Evolutionary conservation across 2,797 vertebrate genomes (phyloP).

Genomic region (Xenentodon cancila): DNA sequence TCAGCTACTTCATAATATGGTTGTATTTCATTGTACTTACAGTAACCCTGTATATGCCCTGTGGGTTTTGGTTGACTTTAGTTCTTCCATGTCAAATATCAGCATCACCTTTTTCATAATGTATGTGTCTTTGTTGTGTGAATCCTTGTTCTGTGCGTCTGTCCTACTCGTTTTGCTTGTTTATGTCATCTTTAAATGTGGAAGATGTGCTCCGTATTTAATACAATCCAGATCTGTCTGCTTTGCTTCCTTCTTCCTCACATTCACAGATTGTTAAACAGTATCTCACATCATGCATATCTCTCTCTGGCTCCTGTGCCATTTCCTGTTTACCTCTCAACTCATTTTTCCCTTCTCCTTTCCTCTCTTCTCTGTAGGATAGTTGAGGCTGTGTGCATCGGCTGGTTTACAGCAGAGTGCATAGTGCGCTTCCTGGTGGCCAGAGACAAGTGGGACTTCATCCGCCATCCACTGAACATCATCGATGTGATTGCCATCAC

Average conservation of each 20-base stretch:
- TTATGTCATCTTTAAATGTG: constrained; percentile 6
- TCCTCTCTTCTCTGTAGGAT: constrained; percentile 84
- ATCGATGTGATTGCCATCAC: constrained; percentile 96
- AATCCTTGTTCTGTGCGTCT: constrained; percentile 41
- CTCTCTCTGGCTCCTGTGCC: constrained; percentile 32
- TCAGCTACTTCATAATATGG: constrained; percentile 42
- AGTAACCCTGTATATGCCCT: constrained; percentile 32
- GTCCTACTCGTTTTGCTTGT: constrained; percentile 22
- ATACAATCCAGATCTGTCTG: constrained; percentile 19
- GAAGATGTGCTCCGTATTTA: constrained; percentile 17
- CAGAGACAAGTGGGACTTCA: constrained; percentile 96
- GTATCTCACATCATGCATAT: constrained; percentile 44
- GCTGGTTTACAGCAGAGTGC: constrained; percentile 99
- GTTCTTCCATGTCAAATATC: constrained; percentile 26
- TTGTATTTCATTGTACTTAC: constrained; percentile 45
- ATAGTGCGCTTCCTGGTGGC: constrained; percentile 96
- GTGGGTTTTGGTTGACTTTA: constrained; percentile 22
- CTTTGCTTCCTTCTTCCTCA: constrained; percentile 24
- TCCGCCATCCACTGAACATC: constrained; percentile 95
- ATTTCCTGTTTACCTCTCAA: constrained; percentile 63
- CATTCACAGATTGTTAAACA: constrained; percentile 24
- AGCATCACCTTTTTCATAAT: constrained; percentile 39
- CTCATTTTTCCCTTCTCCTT: constrained; percentile 40
- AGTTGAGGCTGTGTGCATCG: constrained; percentile 98
- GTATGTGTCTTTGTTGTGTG: constrained; percentile 34